A percentile compares a stretch with the other conserved stretches of the same genome.
Conservation (phyloP, 2,888 invertebrate species). For the Pyrrhia umbra region DNA sequence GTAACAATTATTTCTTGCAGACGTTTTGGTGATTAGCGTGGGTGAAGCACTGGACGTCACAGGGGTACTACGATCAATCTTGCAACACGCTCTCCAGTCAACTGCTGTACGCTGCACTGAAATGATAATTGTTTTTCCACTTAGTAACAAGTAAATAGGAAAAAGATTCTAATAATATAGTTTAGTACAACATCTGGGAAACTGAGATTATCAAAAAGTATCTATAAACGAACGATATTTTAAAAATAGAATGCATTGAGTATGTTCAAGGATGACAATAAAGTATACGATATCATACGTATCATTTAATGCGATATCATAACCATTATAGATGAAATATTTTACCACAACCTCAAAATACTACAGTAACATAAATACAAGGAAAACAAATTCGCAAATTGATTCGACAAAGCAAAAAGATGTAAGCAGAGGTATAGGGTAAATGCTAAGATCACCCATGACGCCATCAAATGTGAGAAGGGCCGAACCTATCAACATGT, state of each 20-base stretch:
- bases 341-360: too few relatives aligned
- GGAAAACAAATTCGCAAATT: neutral
- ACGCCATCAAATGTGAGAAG: slow-evolving; percentile 36
- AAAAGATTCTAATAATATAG: slow-evolving; percentile 1
- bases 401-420: slow-evolving; percentile 16
- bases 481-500: slow-evolving; percentile 32
- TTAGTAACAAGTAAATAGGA: slow-evolving; percentile 21
- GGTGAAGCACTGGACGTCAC: slow-evolving; percentile 31
- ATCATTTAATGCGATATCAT: too few relatives aligned
- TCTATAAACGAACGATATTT: too few relatives aligned
- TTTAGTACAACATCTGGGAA: neutral
- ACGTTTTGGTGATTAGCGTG: slow-evolving; percentile 39
- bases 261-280: too few relatives aligned
- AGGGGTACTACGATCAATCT: slow-evolving; percentile 46
- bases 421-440: slow-evolving; percentile 11
- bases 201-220: too few relatives aligned
- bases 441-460: slow-evolving; percentile 22
- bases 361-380: neutral
- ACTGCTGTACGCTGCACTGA: slow-evolving; percentile 37
- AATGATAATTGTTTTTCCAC: slow-evolving; percentile 53
- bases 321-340: too few relatives aligned
- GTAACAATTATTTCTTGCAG: slow-evolving; percentile 29
- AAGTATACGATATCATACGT: too few relatives aligned
- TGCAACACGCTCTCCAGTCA: slow-evolving; percentile 48
- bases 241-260: too few relatives aligned